Evolutionary conservation across 2,113 vertebrate genomes (phyloP), one percentile per base, ranked within the genome.

Genomic region (Perognathus longimembris): DNA sequence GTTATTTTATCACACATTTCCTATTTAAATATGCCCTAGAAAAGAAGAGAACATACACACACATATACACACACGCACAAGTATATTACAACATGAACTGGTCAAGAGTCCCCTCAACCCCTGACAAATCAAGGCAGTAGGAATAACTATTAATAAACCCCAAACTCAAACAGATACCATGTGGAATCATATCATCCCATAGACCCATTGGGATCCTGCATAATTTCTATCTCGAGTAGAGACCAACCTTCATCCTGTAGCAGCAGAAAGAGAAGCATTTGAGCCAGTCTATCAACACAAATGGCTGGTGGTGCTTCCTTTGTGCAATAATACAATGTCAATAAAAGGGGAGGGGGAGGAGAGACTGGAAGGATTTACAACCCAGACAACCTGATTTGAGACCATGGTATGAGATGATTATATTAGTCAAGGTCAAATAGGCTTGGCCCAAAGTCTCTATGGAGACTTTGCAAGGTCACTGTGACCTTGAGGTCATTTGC

Each of bases 31-130:
- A 54, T 10, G 10, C 61, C 69, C 69, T 59, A 9, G 0, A 3
- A 63, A 87, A 88, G 50, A 40, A 82, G 66, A 79, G 61, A 11
- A 45, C 11, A 45, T 11, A 45, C 45, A 45, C 24, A 83, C 88
- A 90, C 54, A 70, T 5, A n/a, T 20, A 83, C 88, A 90, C 54
- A 70, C 6, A n/a, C 45, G 11, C 45, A 45, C 90, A 79, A n/a
- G 84, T 66, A 71, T 59, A 91, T 57, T 83, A n/a, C 77, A 64
- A 89, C 32, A 74, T 7, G n/a, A 91, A 83, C 20, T 92, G 42
- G 70, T 82, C 84, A 93, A 74, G 64, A 85, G 34, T 11, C 10
- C 75, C 28, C 30, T 10, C 15, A 79, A 80, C 83, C 45, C 34
- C 6, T 7, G 6, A 45, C 67, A 86, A 92, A 70, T 34, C 34